Percentiles rank a stretch among this genome's conserved stretches.
These are phyloP conservation scores for Sebastes hubbsi DNA, from an alignment of 2,797 vertebrate genomes.

Conservation along the genomic window DNA sequence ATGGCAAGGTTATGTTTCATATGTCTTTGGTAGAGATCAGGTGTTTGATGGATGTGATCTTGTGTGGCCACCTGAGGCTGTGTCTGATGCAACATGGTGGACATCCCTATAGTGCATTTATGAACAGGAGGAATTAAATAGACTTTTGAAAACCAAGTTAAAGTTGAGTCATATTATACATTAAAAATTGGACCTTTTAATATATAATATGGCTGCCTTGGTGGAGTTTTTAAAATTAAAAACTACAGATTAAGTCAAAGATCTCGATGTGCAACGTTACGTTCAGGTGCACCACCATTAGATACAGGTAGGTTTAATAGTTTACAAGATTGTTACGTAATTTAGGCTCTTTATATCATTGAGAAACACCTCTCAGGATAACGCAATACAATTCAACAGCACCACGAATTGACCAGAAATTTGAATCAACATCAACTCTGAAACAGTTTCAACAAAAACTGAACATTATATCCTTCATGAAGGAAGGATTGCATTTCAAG, in stretches of 20 bases:
- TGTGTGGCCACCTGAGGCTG: slow-evolving; percentile 68
- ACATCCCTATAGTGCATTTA: slow-evolving; percentile 69
- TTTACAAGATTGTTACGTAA: not conserved
- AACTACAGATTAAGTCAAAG: not conserved
- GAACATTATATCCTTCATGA: not conserved
- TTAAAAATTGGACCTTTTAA: slow-evolving; percentile 27
- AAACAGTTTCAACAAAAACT: too few species aligned
- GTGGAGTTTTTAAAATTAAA: slow-evolving; percentile 3
- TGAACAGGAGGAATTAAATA: slow-evolving; percentile 58
- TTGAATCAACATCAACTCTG: not conserved
- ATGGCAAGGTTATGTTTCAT: slow-evolving; percentile 73
- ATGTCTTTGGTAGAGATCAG: slow-evolving; percentile 67
- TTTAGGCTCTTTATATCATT: not conserved
- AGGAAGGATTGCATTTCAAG: not conserved
- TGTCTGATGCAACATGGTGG: slow-evolving; percentile 75
- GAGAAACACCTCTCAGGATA: not conserved
- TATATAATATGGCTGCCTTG: slow-evolving; percentile 2
- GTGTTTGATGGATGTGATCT: slow-evolving; percentile 76
- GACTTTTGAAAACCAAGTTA: slow-evolving; percentile 54
- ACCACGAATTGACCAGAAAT: not conserved
- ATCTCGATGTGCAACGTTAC: not conserved
- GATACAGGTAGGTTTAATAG: not conserved
- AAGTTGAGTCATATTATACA: slow-evolving; percentile 30
- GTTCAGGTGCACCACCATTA: not conserved
- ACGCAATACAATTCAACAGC: not conserved